These are phyloP conservation scores for Zaprionus taronus DNA, from an alignment of 1,140 invertebrate species.

Conservation along the genomic window DNA sequence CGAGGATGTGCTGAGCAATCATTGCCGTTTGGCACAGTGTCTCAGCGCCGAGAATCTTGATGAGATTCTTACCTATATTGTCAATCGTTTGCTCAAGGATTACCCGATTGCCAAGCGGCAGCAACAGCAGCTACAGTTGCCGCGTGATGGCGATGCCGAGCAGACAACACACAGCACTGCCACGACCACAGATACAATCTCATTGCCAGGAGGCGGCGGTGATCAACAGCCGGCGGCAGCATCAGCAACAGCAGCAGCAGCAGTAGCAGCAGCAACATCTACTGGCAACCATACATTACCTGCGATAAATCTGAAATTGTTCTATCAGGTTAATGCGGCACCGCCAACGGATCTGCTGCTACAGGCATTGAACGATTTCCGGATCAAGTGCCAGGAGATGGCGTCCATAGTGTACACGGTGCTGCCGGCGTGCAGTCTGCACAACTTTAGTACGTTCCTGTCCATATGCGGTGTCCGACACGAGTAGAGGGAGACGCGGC, in stretches of 20 bases:
- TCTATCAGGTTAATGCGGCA: constrained; percentile 89
- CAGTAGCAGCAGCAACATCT: not conserved
- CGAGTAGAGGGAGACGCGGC: constrained; percentile 50
- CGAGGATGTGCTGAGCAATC: constrained; percentile 86
- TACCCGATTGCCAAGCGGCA: constrained; percentile 84
- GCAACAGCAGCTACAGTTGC: constrained; percentile 12
- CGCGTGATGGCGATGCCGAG: constrained; percentile 18
- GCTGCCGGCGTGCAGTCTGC: constrained; percentile 91
- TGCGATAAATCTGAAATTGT: constrained; percentile 89
- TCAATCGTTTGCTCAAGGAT: constrained; percentile 89
- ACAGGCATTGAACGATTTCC: constrained; percentile 85
- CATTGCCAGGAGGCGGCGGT: constrained; percentile 38
- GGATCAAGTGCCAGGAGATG: constrained; percentile 83
- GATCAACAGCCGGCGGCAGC: constrained; percentile 39
- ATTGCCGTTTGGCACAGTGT: constrained; percentile 85
- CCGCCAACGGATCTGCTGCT: constrained; percentile 86
- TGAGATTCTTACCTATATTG: constrained; percentile 89
- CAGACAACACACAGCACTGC: constrained; percentile 23
- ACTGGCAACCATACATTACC: constrained; percentile 67
- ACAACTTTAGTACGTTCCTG: constrained; percentile 91
- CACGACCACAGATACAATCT: constrained; percentile 18
- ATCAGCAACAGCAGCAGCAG: constrained; percentile 8
- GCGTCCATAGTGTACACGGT: constrained; percentile 89
- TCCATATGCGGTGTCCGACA: constrained; percentile 90
- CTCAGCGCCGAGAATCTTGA: constrained; percentile 87